Conservation (phyloP, 35 echinoderm and acorn worm genomes). For the Anneissia japonica region DNA sequence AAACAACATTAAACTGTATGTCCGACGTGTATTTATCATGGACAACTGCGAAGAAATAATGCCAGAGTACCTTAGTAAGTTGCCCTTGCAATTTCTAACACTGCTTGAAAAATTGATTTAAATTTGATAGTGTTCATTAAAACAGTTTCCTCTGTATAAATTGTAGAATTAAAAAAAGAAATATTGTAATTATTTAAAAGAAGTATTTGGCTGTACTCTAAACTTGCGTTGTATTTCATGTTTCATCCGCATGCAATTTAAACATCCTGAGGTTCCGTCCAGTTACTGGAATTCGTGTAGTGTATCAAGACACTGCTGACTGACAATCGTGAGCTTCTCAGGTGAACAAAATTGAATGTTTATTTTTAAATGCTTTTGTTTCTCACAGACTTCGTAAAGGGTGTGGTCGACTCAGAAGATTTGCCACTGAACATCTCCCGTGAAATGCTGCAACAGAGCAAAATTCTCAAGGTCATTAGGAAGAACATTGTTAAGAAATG, state of each 20-base stretch:
- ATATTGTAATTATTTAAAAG: neutral
- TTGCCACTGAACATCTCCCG: constrained; percentile 98
- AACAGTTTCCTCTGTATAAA: no score
- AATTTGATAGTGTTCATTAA: no score
- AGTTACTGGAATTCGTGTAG: no score
- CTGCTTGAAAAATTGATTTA: neutral
- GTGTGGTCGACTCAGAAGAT: constrained; percentile 98
- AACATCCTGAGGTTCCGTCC: no score
- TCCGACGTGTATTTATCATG: constrained; percentile 98
- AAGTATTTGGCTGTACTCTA: neutral
- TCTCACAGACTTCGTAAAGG: constrained; percentile 92
- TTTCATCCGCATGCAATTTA: no score
- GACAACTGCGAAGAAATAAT: constrained; percentile 99
- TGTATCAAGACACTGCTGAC: no score
- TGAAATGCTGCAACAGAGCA: constrained; percentile 99
- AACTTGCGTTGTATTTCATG: no score
- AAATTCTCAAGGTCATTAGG: constrained; percentile 96
- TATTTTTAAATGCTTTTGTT: constrained; percentile 8
- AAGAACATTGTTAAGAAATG: constrained; percentile 99
- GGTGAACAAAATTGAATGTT: no score
- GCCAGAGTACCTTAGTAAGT: constrained; percentile 99
- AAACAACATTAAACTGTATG: constrained; percentile 99
- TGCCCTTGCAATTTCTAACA: neutral
- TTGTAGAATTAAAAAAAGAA: neutral
- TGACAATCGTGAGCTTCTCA: no score